Base-by-base conservation (phyloP, 2,888 invertebrate genomes). In the Pristionchus japonicus region DNA sequence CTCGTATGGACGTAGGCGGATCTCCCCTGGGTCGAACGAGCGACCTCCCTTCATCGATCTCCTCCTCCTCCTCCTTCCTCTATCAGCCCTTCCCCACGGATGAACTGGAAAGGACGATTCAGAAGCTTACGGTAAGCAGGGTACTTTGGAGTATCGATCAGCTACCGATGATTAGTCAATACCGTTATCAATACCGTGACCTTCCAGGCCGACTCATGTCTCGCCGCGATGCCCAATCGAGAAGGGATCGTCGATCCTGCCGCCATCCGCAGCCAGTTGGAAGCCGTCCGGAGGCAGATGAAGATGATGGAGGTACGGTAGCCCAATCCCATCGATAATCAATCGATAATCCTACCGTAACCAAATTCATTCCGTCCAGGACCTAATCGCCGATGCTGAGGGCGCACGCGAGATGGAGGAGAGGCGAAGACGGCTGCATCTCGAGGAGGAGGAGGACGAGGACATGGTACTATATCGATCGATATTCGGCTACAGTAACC, bases 51-150 rank as follows among this genome's bases (percentile, higher is more conserved):
- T 90, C 90, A 15, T 92, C 92, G 17, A 89, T 92, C 31, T 91
- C 91, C 70, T 90, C 91, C 17, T 91, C 92, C 3, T 90, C 90
- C 67, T 91, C 91, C 11, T 91, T 91, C 88, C 89, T 91, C 89
- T 92, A 90, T 70, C 91, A 91, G 27, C 87, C 77, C 37, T 87
- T 87, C 61, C 87, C 87, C 4, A 87, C 87, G 9, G 87, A 87
- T 17, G 87, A 87, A n/a, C 85, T 91, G 15, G 89, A 92, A 57
- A 84, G 90, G 49, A 89, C 90, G 67, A 88, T 92, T 49, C 90
- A 91, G 43, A 90, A 91, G 40, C 85, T 92, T 6, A 91, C 92
- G 49, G 90, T 90, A 49, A 86, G 88, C 77, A 57, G 43, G 43
- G 43, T 43, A 43, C 43, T 43, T 6, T n/a, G n/a, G n/a, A n/a